phyloP scores from a whole-genome alignment of 2,888 invertebrate species.

The Drosophila sordidapex region DNA sequence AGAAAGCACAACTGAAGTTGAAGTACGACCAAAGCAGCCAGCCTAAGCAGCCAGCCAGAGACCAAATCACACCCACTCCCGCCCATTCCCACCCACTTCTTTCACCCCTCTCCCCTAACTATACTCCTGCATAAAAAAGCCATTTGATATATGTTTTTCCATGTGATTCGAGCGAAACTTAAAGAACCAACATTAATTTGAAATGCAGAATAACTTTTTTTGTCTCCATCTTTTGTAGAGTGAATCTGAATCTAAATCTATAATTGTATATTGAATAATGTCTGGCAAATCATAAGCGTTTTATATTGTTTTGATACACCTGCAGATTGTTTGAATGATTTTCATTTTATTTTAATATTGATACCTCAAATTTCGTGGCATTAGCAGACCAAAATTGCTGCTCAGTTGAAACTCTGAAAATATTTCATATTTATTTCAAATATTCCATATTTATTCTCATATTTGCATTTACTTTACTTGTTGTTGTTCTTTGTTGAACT shows the following conservation, averaged over 20 bases:
- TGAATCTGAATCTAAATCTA: not conserved
- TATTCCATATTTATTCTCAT: not conserved
- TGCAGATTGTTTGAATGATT: not conserved
- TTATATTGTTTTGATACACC: not conserved
- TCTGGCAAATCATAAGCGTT: not conserved
- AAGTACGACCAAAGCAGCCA: slow-evolving; percentile 54
- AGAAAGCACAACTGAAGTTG: slow-evolving; percentile 68
- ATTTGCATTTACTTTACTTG: not conserved
- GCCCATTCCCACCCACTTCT: not conserved
- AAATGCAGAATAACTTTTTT: not conserved
- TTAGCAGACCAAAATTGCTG: not conserved
- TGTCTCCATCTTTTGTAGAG: not conserved
- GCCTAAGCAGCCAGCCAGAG: slow-evolving; percentile 14
- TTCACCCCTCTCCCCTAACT: not conserved
- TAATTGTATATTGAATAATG: not conserved
- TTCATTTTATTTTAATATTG: not conserved
- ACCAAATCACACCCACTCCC: not conserved
- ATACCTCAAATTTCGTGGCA: not conserved
- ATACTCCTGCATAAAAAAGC: not conserved
- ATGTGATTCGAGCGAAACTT: not conserved
- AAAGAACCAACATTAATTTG: not conserved
- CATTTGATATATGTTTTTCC: not conserved
- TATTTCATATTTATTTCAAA: not conserved
- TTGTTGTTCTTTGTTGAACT: not conserved
- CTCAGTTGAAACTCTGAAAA: not conserved